phyloP scores from a whole-genome alignment of 2,888 invertebrate genomes.

The Andricus curvator region DNA sequence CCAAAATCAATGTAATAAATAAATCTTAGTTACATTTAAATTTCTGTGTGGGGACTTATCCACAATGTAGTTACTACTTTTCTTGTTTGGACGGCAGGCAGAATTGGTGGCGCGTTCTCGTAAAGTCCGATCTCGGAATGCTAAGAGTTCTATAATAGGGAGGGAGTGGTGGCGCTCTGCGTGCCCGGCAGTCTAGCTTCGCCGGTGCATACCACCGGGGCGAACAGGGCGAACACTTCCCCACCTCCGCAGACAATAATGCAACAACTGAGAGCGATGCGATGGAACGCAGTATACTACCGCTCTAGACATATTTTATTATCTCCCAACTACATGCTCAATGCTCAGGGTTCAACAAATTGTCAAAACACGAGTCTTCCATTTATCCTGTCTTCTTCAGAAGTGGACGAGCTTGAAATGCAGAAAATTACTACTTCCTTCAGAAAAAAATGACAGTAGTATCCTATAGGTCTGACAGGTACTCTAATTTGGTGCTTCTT shows the following conservation, averaged over 20 bases:
- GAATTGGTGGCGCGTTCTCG: conserved; percentile 50
- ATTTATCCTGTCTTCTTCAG: background rate
- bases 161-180: conserved; percentile 58
- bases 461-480: too few relatives aligned
- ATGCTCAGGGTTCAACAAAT: conserved; percentile 53
- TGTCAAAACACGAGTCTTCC: conserved; percentile 47
- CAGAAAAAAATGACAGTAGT: too few relatives aligned
- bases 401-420: background rate
- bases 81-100: too few relatives aligned
- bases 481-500: too few relatives aligned
- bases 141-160: conserved; percentile 57
- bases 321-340: conserved; percentile 46
- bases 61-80: too few relatives aligned
- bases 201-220: conserved; percentile 56
- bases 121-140: conserved; percentile 57
- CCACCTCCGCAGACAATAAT: conserved; percentile 53
- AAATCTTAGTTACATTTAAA: too few relatives aligned
- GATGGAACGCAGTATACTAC: conserved; percentile 52
- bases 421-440: too few relatives aligned
- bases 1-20: too few relatives aligned
- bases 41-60: too few relatives aligned
- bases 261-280: conserved; percentile 42
- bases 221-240: conserved; percentile 50
- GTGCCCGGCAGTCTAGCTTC: conserved; percentile 59
- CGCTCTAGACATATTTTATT: conserved; percentile 57